Evolutionary conservation across 2,113 vertebrate species (phyloP).

Genomic region (Pituophis catenifer): DNA sequence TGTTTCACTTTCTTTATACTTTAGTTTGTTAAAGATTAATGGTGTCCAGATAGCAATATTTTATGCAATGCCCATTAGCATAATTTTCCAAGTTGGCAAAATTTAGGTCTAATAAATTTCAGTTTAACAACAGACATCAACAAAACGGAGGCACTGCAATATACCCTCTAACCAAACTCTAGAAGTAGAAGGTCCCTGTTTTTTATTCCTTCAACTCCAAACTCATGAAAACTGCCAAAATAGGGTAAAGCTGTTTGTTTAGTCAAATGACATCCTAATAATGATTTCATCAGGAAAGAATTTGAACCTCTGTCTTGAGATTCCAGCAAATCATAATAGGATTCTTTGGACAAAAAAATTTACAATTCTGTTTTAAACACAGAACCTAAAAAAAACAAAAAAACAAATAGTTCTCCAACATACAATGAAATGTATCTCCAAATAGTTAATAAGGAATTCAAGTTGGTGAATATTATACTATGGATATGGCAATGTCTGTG

Average conservation of each 20-base stretch:
- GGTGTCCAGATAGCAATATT: background rate
- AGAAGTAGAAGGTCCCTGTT: background rate
- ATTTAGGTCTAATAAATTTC: background rate
- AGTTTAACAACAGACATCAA: background rate
- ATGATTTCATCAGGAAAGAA: background rate
- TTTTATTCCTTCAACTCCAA: background rate
- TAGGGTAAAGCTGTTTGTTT: background rate
- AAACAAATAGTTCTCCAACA: background rate
- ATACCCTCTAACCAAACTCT: background rate
- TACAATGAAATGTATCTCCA: background rate
- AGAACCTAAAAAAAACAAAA: background rate
- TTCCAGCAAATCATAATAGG: background rate
- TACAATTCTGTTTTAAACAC: background rate
- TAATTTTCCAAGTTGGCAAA: background rate
- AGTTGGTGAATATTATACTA: background rate
- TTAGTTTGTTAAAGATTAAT: background rate
- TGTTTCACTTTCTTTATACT: background rate
- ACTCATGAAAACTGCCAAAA: background rate
- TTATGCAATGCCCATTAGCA: background rate
- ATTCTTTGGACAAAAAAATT: background rate
- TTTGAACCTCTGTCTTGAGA: background rate
- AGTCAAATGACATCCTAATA: background rate
- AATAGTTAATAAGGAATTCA: background rate
- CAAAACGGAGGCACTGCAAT: background rate
- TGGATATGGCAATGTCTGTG: background rate